phyloP scores from a whole-genome alignment of 2,888 invertebrate genomes.

The Strigamia transsilvanica region DNA sequence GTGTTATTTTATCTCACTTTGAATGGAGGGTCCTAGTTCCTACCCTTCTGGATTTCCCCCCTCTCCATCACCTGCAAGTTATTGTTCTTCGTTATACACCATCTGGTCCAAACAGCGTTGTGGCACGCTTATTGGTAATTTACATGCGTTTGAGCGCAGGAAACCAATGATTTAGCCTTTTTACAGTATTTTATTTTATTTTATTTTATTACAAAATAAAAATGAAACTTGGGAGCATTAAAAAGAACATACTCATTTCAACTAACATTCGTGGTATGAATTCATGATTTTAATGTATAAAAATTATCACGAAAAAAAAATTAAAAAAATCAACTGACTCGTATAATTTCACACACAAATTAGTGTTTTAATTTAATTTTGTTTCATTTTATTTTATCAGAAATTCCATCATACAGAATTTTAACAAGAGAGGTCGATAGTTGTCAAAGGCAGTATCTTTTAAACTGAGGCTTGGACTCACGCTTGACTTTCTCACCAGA shows the following conservation, averaged over 20 bases:
- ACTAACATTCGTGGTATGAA: too few relatives aligned
- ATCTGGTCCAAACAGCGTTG: background rate
- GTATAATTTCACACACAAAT: background rate
- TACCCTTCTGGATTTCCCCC: constrained; percentile 17
- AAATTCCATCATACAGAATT: background rate
- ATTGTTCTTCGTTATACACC: constrained; percentile 19
- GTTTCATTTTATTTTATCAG: background rate
- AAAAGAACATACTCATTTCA: too few relatives aligned
- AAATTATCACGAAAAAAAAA: too few relatives aligned
- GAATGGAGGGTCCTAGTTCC: background rate
- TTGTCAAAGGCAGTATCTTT: background rate
- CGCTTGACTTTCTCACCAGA: background rate
- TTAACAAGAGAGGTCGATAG: background rate
- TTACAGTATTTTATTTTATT: background rate
- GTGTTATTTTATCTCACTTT: constrained; percentile 16
- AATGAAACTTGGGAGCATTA: too few relatives aligned
- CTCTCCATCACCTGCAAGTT: constrained; percentile 35
- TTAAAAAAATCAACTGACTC: background rate
- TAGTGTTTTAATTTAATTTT: background rate
- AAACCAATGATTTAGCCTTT: background rate
- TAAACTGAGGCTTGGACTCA: too few relatives aligned
- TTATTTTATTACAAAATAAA: too few relatives aligned
- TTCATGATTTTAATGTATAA: too few relatives aligned
- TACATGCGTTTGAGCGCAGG: background rate
- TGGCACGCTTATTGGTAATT: background rate